A percentile compares a stretch with the other conserved stretches of the same genome.
phyloP scores from a whole-genome alignment of 2,888 invertebrate genomes.

The Coelogynopora nodosa region DNA sequence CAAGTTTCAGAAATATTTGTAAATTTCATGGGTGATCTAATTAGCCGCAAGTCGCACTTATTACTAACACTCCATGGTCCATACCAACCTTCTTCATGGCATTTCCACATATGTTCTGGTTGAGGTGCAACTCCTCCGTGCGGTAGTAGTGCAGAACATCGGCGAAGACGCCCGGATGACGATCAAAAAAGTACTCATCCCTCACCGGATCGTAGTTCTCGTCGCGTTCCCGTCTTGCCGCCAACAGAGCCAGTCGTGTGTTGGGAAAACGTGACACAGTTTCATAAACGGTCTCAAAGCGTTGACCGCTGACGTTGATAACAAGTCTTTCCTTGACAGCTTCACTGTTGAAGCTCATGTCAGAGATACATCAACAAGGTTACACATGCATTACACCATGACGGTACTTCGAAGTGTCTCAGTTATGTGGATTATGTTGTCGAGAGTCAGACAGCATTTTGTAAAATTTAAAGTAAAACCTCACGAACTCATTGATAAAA shows the following conservation, averaged over 20 bases:
- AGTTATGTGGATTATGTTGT: no score
- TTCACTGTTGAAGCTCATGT: background rate
- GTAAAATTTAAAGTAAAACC: no score
- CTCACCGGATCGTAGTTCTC: conserved; percentile 54
- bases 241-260: conserved; percentile 55
- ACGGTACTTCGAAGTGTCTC: no score
- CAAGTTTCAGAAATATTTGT: no score
- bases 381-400: no score
- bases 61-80: background rate
- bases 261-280: conserved; percentile 54
- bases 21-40: no score
- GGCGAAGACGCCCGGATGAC: conserved; percentile 57
- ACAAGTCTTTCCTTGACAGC: conserved; percentile 34
- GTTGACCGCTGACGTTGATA: conserved; percentile 56
- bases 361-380: no score
- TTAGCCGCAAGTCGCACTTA: no score
- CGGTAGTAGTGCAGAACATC: conserved; percentile 57
- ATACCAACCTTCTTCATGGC: conserved; percentile 56
- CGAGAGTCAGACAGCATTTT: no score
- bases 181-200: conserved; percentile 58
- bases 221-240: conserved; percentile 54
- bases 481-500: no score
- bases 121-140: conserved; percentile 57
- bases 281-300: conserved; percentile 54
- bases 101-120: conserved; percentile 58